phyloP scores from a whole-genome alignment of 2,113 vertebrate genomes.

The Danio rerio region GRCz12tu NC_133180.1:23532001-23532500 shows the following conservation, averaged over 20 bases:
- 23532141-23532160: constrained; percentile 71
- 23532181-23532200: constrained; percentile 74
- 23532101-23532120: constrained; percentile 77
- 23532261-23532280: neutral
- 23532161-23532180: constrained; percentile 72
- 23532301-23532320: no score
- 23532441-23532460: no score
- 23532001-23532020: constrained; percentile 78
- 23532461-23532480: no score
- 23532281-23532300: no score
- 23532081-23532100: constrained; percentile 76
- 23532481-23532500: no score
- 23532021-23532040: constrained; percentile 76
- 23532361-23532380: no score
- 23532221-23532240: neutral
- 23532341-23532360: no score
- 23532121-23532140: constrained; percentile 74
- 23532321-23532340: no score
- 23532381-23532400: no score
- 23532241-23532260: neutral
- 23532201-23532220: constrained; percentile 84
- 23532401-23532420: no score
- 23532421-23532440: no score
- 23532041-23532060: constrained; percentile 74
- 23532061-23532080: constrained; percentile 71